phyloP scores from a whole-genome alignment of 2,113 vertebrate species.

The Shinisaurus crocodilurus region DNA sequence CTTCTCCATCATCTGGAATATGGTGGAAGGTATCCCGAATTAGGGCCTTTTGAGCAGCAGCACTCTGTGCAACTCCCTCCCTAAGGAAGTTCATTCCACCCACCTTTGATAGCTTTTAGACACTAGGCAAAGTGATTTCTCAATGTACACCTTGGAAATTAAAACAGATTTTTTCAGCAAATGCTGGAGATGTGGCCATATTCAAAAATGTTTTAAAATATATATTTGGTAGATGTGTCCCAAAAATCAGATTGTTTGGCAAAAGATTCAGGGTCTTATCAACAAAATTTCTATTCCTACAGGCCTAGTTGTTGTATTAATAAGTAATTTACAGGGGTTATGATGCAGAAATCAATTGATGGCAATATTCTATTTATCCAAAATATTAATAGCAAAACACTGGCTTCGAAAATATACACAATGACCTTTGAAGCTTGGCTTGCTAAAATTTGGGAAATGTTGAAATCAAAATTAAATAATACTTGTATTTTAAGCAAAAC shows the following conservation, averaged over 20 bases:
- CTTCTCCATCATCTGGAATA: neutral
- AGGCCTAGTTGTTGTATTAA: neutral
- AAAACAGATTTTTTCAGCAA: neutral
- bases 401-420: neutral
- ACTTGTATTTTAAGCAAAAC: neutral
- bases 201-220: neutral
- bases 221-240: neutral
- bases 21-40: neutral
- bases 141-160: neutral
- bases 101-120: neutral
- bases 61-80: neutral
- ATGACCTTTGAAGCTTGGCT: neutral
- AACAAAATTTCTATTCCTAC: neutral
- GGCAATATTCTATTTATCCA: neutral
- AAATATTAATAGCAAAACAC: neutral
- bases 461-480: neutral
- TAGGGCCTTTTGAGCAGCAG: neutral
- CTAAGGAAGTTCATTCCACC: neutral
- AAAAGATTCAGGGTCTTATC: neutral
- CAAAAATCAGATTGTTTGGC: neutral
- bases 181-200: neutral
- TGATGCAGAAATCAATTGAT: neutral
- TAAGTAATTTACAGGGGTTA: neutral
- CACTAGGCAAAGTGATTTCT: neutral
- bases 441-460: neutral